Base-by-base conservation (phyloP, 2,888 invertebrate genomes). In the Stramonita haemastoma region DNA sequence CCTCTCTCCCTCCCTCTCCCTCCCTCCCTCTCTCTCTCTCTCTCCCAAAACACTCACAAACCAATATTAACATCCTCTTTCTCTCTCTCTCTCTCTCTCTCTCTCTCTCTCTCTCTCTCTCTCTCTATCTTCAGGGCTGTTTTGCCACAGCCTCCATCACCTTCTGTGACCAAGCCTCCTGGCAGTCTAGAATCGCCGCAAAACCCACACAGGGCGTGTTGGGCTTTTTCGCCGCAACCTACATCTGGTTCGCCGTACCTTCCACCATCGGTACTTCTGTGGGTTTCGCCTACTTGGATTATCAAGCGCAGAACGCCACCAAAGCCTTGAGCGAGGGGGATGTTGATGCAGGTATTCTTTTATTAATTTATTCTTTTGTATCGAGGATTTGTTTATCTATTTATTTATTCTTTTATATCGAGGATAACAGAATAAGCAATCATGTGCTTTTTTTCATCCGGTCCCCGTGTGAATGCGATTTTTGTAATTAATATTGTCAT, bases 111-210 rank as follows among this genome's bases (percentile, higher is more conserved):
- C n/a, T n/a, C n/a, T n/a, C n/a, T n/a, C n/a, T n/a, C n/a, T n/a
- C n/a, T n/a, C n/a, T 73, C 26, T 29, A 15, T 83, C 90, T 93
- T 91, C 15, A 92, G 90, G 93, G 93, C 0, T 86, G 93, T n/a
- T 93, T 94, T 90, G 91, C 93, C 34, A 93, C 93, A 1, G 92
- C 94, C 1, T 92, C 94, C 81, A 90, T 94, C 73, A 94, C 94
- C 4, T 92, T 92, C 86, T 91, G 89, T 93, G 94, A 94, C 90
- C 94, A 94, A 90, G 95, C 95, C 26, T 94, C 95, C n/a, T 95
- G 95, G 95, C 95, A 95, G 92, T 95, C 94, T 89, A 92, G 94
- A 17, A 94, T 95, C 29, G 95, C 95, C 1, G 94, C 95, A 73
- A 95, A 95, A 86, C 94, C 94, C 8, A 89, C 92, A 79, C 94